Base-by-base conservation (phyloP, 2,888 invertebrate species). In the Mimas tiliae region DNA sequence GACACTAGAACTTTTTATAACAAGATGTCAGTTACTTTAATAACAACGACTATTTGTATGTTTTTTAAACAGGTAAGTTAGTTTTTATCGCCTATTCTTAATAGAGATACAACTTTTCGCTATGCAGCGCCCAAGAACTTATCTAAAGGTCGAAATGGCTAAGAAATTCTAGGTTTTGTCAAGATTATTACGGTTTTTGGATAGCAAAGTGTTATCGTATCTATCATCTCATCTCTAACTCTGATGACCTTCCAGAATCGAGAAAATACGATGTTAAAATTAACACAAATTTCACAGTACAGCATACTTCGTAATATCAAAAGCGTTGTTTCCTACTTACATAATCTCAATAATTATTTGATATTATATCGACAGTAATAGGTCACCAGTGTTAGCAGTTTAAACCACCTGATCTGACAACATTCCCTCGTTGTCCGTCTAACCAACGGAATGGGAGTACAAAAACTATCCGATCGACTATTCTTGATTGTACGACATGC, bases 401-500 rank as follows among this genome's bases (percentile, higher is more conserved):
- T 79, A 80, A 74, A 75, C 16, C 65, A 55, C 48, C 58, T 27
- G 47, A 65, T 65, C 33, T 9, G 48, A 48, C 47, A 47, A 55
- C 33, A 72, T 74, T 70, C 66, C 68, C 68, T 66, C 63, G 71
- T 69, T 72, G 76, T 73, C 65, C 77, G 69, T 75, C 77, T 83
- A 84, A 84, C 82, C 80, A 85, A 85, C 80, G 83, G 84, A 84
- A 86, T 85, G 84, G 77, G 72, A 77, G 74, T 77, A 82, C 83
- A 90, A 89, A 90, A 90, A 89, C 80, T 81, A 72, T 79, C 73
- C 79, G 74, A 82, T 81, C 82, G 77, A 77, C 84, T 86, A 87
- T 87, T 86, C 87, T 84, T 83, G 80, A 81, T 73, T 72, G 65
- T 64, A 68, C 75, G 79, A 81, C 81, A 81, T 79, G 77, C 77